Evolutionary conservation across 2,797 vertebrate genomes (phyloP), one percentile per base, ranked within the genome.

Genomic region (Acipenser oxyrinchus): DNA sequence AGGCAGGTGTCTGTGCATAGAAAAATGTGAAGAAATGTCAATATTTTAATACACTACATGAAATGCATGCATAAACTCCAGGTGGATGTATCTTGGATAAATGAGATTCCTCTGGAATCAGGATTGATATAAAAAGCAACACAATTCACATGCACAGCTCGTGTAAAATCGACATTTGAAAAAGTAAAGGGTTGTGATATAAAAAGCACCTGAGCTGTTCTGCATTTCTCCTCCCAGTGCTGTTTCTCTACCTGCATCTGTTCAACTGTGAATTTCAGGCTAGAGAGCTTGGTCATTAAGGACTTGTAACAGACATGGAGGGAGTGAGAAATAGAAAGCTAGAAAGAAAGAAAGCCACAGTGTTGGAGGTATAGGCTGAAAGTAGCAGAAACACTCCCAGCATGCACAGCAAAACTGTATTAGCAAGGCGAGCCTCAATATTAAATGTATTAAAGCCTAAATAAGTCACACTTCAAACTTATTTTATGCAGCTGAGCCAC

Each of bases 241-340:
- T 84, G 88, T 81, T 83, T 88, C 83, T 90, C 85, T 77, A 87
- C 82, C 86, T 90, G 88, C 74, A 83, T 85, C 75, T 88, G 86
- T 82, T 87, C 87, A 69, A 89, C 85, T 67, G 83, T 88, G 78
- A 90, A 83, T 77, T 86, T 88, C 79, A 84, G 83, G 77, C 81
- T 85, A 76, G 81, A 88, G 80, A 89, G 84, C 71, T 81, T 80
- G 77, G 80, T 85, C 84, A 89, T 84, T 73, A 88, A 79, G 68
- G 83, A 83, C 82, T 87, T 83, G 81, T 87, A 86, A 85, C 80
- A 83, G 77, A 78, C 73, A 81, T 81, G 83, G 67, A 87, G 83
- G 81, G 78, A 84, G 74, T 86, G 83, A 77, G 86, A 89, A 80
- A 84, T 77, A 74, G 85, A 88, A 65, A 87, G 83, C 82, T 86